Evolutionary conservation across 2,888 invertebrate genomes (phyloP).

Genomic region (Metellina segmentata): DNA sequence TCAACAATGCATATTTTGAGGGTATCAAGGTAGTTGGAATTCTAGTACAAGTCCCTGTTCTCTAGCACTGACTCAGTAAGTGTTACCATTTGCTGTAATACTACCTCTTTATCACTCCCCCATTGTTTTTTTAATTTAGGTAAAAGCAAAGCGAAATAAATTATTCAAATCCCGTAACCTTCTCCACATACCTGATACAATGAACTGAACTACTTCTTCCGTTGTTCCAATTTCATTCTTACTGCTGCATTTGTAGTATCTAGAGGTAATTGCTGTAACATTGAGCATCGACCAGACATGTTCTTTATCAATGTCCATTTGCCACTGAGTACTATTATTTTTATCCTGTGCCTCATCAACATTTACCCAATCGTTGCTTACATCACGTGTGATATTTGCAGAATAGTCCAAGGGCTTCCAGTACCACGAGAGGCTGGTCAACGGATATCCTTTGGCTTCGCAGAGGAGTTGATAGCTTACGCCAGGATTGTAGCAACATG

Average conservation of each 20-base stretch:
- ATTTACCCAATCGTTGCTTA: slow-evolving; percentile 23
- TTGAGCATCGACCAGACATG: slow-evolving; percentile 18
- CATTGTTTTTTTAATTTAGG: too few relatives aligned
- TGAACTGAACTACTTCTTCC: slow-evolving; percentile 35
- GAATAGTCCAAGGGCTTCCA: slow-evolving; percentile 44
- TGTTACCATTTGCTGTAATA: too few relatives aligned
- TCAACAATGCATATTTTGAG: too few relatives aligned
- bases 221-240: slow-evolving; percentile 72
- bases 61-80: too few relatives aligned
- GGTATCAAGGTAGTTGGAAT: too few relatives aligned
- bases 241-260: slow-evolving; percentile 75
- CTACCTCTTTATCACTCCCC: too few relatives aligned
- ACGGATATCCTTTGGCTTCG: slow-evolving; percentile 38
- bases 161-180: too few relatives aligned
- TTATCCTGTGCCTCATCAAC: slow-evolving; percentile 13
- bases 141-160: too few relatives aligned
- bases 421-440: slow-evolving; percentile 42
- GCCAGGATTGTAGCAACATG: slow-evolving; percentile 63
- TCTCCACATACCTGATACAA: slow-evolving; percentile 53
- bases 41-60: too few relatives aligned
- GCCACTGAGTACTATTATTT: slow-evolving; percentile 44
- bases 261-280: slow-evolving; percentile 67
- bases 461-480: slow-evolving; percentile 41
- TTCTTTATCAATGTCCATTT: slow-evolving; percentile 26
- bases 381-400: not conserved